phyloP scores from a whole-genome alignment of 2,888 invertebrate species.

The Cheilosia pagana region DNA sequence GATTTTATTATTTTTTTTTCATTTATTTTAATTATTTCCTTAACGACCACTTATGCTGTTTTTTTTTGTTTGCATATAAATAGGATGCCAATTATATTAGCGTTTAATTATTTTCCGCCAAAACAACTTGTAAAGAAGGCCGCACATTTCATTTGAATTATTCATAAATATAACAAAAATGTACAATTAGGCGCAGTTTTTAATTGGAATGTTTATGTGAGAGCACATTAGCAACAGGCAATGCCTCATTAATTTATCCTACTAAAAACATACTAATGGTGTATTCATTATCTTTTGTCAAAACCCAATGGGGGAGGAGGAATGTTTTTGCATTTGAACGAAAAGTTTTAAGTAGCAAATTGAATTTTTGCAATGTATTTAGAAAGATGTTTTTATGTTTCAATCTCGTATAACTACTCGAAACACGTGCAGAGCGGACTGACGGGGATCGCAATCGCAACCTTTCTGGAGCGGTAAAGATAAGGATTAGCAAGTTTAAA shows the following conservation, averaged over 20 bases:
- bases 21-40: constrained; percentile 1
- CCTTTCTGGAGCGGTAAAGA: not conserved
- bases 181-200: constrained; percentile 20
- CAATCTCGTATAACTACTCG: not conserved
- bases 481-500: constrained; percentile 10
- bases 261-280: constrained; percentile 27
- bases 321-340: not conserved
- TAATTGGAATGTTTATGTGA: constrained; percentile 12
- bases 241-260: constrained; percentile 13
- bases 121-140: constrained; percentile 17
- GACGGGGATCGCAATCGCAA: not conserved
- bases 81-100: constrained; percentile 9
- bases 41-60: not conserved
- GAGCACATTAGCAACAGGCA: not conserved
- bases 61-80: not conserved
- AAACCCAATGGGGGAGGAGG: not conserved
- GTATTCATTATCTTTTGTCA: constrained; percentile 23
- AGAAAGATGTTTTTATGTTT: not conserved
- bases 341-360: constrained; percentile 4
- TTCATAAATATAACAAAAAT: constrained; percentile 27
- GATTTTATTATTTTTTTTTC: not conserved
- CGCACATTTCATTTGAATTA: constrained; percentile 28
- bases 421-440: not conserved
- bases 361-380: not conserved
- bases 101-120: constrained; percentile 7